Percentiles rank a stretch among this genome's conserved stretches.
Conservation (phyloP, 2,888 invertebrate species). For the Adelphocoris suturalis region DNA sequence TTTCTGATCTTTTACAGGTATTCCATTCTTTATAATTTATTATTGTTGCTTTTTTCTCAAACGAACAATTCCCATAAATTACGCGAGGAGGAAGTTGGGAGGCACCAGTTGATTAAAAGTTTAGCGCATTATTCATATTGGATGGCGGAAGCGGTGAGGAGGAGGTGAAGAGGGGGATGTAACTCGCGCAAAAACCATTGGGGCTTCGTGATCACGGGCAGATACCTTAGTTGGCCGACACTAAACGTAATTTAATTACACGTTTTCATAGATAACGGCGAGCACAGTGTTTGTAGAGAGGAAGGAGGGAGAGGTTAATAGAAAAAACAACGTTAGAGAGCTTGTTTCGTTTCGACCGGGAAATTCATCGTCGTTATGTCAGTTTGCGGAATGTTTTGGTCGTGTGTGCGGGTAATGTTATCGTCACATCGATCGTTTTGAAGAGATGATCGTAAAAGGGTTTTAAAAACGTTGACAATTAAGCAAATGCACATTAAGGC, state of each 20-base stretch:
- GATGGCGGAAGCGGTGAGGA: neutral
- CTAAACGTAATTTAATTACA: constrained; percentile 36
- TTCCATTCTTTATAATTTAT: too few species aligned
- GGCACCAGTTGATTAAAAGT: constrained; percentile 58
- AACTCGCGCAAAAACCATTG: constrained; percentile 10
- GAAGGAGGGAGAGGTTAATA: too few species aligned
- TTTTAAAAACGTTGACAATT: too few species aligned
- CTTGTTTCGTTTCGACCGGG: too few species aligned
- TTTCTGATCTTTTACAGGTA: too few species aligned
- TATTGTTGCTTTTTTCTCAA: neutral
- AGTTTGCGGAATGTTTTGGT: too few species aligned
- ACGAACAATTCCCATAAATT: constrained; percentile 29
- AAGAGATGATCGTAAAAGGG: too few species aligned
- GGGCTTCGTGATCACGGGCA: neutral
- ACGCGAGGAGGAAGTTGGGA: constrained; percentile 27
- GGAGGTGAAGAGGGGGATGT: neutral
- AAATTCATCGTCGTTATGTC: too few species aligned
- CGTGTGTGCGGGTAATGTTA: too few species aligned
- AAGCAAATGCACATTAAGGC: too few species aligned
- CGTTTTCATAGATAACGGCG: neutral
- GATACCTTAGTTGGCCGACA: neutral
- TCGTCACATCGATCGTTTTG: too few species aligned
- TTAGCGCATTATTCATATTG: constrained; percentile 52
- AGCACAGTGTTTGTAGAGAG: neutral
- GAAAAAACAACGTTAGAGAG: too few species aligned